A percentile compares a stretch with the other conserved stretches of the same genome.
These are phyloP conservation scores for Apodemus speciosus DNA, from an alignment of 2,113 vertebrate species.

Conservation along the genomic window DNA sequence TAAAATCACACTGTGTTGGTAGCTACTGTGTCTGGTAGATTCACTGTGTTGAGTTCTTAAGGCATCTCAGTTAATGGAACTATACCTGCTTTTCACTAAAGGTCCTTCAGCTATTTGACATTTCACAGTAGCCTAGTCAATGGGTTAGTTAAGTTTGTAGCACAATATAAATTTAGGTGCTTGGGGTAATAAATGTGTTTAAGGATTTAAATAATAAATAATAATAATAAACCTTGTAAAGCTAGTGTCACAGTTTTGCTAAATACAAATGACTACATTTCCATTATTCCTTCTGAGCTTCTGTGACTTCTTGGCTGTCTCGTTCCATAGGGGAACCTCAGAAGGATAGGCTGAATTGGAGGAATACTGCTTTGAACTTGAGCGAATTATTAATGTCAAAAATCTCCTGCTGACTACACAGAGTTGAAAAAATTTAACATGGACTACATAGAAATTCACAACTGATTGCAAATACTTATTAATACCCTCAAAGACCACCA, in stretches of 20 bases:
- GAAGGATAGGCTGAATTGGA: constrained; percentile 34
- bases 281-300: constrained; percentile 4
- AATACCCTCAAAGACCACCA: constrained; percentile 8
- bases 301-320: constrained; percentile 39
- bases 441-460: constrained; percentile 25
- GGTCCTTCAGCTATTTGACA: not conserved
- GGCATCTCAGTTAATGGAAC: not conserved
- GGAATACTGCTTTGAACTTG: constrained; percentile 51
- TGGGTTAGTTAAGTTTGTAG: constrained; percentile 18
- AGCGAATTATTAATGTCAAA: constrained; percentile 67
- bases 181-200: not conserved
- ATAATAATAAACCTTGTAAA: not conserved
- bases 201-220: not conserved
- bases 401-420: constrained; percentile 63
- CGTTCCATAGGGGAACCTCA: constrained; percentile 46
- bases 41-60: not conserved
- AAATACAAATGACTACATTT: constrained; percentile 65
- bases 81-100: not conserved
- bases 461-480: constrained; percentile 24
- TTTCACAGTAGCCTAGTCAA: not conserved
- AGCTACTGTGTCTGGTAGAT: not conserved
- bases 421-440: constrained; percentile 44
- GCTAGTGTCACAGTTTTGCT: constrained; percentile 31
- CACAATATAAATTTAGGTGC: constrained; percentile 15
- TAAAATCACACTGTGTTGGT: not conserved